Percentiles rank a stretch among this genome's conserved stretches.
These are phyloP conservation scores for Pogonomyrmex californicus DNA, from an alignment of 1,140 invertebrate species.

Conservation along the genomic window DNA sequence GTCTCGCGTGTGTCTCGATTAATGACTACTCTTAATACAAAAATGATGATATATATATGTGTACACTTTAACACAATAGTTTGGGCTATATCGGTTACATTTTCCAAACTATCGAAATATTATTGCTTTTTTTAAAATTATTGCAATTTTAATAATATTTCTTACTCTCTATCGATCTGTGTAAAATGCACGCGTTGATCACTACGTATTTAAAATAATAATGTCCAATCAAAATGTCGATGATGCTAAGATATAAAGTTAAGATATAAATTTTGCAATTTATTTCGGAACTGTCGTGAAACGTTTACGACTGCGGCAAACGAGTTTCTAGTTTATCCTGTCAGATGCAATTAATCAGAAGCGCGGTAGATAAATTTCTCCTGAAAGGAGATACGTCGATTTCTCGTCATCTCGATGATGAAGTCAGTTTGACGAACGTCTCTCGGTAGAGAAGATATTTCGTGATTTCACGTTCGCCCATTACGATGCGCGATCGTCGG, in stretches of 20 bases:
- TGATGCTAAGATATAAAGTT: neutral
- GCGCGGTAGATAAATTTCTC: conserved; percentile 47
- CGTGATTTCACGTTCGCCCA: conserved; percentile 64
- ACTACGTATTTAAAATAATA: neutral
- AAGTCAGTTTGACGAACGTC: conserved; percentile 57
- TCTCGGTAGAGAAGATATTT: conserved; percentile 40
- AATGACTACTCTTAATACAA: conserved; percentile 16
- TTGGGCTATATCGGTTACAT: neutral
- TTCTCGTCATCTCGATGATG: conserved; percentile 61
- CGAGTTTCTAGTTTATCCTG: conserved; percentile 46
- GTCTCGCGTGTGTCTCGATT: conserved; percentile 39
- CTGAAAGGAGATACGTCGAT: conserved; percentile 51
- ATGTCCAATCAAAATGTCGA: neutral
- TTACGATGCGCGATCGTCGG: conserved; percentile 45
- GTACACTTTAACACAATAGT: neutral
- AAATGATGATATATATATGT: neutral
- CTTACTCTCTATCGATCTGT: neutral
- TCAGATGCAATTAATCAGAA: conserved; percentile 57
- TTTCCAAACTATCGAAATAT: neutral
- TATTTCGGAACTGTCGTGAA: neutral
- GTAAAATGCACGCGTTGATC: neutral
- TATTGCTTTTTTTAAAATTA: neutral
- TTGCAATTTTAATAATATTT: too few species aligned
- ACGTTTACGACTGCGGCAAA: conserved; percentile 14
- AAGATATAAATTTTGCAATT: neutral